Base-by-base conservation (phyloP, 2,888 invertebrate genomes). In the Germaria angustata region DNA sequence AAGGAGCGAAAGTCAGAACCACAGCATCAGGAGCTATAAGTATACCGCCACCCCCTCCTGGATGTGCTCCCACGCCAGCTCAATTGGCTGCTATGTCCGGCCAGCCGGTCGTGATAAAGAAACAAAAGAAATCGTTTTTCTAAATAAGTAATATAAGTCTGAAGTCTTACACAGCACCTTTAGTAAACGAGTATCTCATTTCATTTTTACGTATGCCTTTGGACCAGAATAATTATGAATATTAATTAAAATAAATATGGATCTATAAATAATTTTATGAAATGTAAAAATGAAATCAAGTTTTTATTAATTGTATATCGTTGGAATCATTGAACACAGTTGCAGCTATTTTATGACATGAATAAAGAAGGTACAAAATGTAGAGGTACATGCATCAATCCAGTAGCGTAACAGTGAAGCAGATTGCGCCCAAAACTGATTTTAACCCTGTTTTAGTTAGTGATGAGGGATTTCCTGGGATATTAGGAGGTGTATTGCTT, bases 31-130 rank as follows among this genome's bases (percentile, higher is more conserved):
- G 90, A 4, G 86, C 88, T 5, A 86, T 91, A 41, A 86, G 85
- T 9, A 87, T 91, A 51, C 91, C 91, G 6, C 91, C 91, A 34
- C 91, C 91, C 7, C 91, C 91, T 2, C 91, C 91, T 0, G 91
- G 91, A 0, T 90, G 87, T 81, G 84, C 88, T 41, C 90, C 91
- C 2, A 91, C 89, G 1, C 87, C 91, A 0, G 91, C 89, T 7
- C 91, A 91, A 80, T 79, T 89, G 57, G 91, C 91, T 1, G 90
- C 90, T 0, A 87, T 91, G 86, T 88, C 90, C 65, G 91, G 91
- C 1, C 89, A 90, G 77, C 87, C 89, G 2, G 91, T 91, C 51
- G 80, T 88, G 32, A 55, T 89, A 17, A 88, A 89, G 55, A 86
- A 88, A 66, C 86, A 87, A 82, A 89, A 90, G 34, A 89, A 87